Evolutionary conservation across 2,888 invertebrate species (phyloP).

Genomic region (Polydrusus tereticollis): DNA sequence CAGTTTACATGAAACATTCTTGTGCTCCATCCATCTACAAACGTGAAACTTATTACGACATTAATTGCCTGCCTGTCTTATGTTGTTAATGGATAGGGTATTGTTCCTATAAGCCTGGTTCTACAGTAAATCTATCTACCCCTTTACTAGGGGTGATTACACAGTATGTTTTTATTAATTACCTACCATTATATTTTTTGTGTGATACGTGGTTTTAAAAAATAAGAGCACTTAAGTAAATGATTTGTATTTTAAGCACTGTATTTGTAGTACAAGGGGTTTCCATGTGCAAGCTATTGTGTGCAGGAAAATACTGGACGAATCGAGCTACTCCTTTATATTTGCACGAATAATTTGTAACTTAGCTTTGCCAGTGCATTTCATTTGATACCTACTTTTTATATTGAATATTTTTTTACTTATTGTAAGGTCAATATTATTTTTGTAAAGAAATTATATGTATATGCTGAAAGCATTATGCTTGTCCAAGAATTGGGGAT

Average conservation of each 20-base stretch:
- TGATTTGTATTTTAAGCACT: background rate
- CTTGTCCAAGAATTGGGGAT: background rate
- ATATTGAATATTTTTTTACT: constrained; percentile 3
- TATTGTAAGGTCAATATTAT: constrained; percentile 8
- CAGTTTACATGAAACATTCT: too few species aligned
- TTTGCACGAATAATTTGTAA: background rate
- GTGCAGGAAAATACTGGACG: too few species aligned
- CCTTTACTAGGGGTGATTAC: background rate
- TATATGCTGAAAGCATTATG: background rate
- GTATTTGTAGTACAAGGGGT: background rate
- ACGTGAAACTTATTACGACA: too few species aligned
- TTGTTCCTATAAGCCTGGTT: too few species aligned
- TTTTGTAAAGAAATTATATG: constrained; percentile 3
- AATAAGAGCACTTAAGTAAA: background rate
- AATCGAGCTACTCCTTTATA: background rate
- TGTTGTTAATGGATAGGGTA: too few species aligned
- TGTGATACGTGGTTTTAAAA: background rate
- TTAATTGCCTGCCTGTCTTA: too few species aligned
- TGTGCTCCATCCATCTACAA: too few species aligned
- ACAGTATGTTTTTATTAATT: background rate
- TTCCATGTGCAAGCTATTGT: too few species aligned
- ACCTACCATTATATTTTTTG: background rate
- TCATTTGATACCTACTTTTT: constrained; percentile 5
- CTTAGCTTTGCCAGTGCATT: background rate
- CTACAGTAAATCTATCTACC: background rate